Base-by-base conservation (phyloP, 2,113 vertebrate species). In the Synchiropus splendidus region DNA sequence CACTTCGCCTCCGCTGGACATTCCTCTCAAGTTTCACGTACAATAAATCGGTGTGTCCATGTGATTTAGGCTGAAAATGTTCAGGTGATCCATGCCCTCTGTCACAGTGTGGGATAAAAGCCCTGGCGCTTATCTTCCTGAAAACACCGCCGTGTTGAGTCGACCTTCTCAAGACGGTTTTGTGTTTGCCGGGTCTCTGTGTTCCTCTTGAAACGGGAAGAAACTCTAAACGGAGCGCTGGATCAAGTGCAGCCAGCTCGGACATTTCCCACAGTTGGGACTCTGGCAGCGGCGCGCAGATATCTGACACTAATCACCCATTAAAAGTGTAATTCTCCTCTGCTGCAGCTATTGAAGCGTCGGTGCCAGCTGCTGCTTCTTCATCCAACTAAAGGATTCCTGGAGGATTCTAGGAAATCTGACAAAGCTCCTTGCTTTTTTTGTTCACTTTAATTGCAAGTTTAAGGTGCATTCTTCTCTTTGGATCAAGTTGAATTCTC, bases 231-330 rank as follows among this genome's bases (percentile, higher is more conserved):
- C 80, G 64, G 72, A 74, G 68, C 51, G 49, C 18, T 54, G 69
- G 70, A 84, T 85, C 82, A 79, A 74, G 75, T 83, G 79, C 68
- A 72, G 70, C 39, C 72, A 49, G 64, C 60, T 50, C 10, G 41
- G 54, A 49, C 48, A 58, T 83, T 86, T 86, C 84, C 83, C 84
- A 86, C 83, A 83, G 74, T 81, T 55, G 18, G 52, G 52, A 54
- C 62, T 54, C 54, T 44, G 60, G 67, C 49, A 32, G 74, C 71
- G 61, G 60, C 34, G 57, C 70, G 74, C 70, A 77, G 83, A 85
- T 80, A 86, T 83, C 67, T 82, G 84, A 86, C 80, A 85, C 84
- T 84, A 84, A 84, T 85, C 79, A 82, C 62, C 77, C 80, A 83
- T 83, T 85, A 82, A 79, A 79, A 68, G 75, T 60, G 67, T 66